Evolutionary conservation across 2,888 invertebrate genomes (phyloP).

Genomic region (Dastarcus helophoroides): DNA sequence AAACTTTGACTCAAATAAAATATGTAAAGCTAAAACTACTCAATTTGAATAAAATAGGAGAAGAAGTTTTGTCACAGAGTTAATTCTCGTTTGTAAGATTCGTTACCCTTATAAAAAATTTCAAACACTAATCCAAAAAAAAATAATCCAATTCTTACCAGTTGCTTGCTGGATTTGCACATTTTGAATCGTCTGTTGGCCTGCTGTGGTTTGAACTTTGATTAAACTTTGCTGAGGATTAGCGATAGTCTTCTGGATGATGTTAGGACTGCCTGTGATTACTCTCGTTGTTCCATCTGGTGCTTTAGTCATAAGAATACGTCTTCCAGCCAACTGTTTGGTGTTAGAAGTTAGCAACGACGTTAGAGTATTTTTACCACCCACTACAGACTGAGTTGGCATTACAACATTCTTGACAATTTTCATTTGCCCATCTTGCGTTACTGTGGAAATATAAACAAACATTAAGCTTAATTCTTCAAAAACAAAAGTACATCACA

Average conservation of each 20-base stretch:
- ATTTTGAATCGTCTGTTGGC: constrained; percentile 30
- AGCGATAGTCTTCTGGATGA: constrained; percentile 40
- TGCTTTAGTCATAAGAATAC: constrained; percentile 67
- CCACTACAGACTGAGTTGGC: constrained; percentile 41
- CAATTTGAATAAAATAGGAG: too few relatives aligned
- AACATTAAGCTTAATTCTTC: too few relatives aligned
- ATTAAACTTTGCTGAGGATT: constrained; percentile 40
- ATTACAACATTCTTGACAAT: constrained; percentile 54
- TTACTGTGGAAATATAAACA: too few relatives aligned
- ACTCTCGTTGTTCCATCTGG: constrained; percentile 56
- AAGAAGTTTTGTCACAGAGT: too few relatives aligned
- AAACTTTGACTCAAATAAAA: too few relatives aligned
- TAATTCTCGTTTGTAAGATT: too few relatives aligned
- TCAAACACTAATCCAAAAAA: too few relatives aligned
- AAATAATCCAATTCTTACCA: constrained; percentile 19
- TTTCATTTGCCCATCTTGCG: constrained; percentile 50
- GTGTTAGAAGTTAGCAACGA: constrained; percentile 51
- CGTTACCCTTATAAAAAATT: too few relatives aligned
- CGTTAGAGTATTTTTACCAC: constrained; percentile 54
- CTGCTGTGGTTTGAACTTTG: constrained; percentile 36
- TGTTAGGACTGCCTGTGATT: constrained; percentile 45
- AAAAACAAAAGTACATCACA: too few relatives aligned
- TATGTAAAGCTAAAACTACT: too few relatives aligned
- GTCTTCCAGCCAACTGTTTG: constrained; percentile 54
- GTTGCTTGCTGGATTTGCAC: constrained; percentile 37